Conservation (phyloP, 2,113 vertebrate species). For the Leucosticte australis region DNA sequence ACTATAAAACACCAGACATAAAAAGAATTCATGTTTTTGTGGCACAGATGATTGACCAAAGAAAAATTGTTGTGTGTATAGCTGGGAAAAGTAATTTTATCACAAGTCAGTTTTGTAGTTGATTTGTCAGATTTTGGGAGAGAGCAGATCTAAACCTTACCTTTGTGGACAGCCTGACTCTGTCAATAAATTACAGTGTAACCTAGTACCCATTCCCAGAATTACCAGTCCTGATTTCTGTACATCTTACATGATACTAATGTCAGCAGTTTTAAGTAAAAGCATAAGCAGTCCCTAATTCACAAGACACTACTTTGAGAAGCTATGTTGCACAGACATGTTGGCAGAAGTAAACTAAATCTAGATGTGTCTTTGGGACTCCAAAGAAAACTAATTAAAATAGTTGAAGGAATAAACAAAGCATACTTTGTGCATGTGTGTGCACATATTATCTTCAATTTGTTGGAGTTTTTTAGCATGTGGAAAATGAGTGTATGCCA, state of each 20-base stretch:
- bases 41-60: neutral
- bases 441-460: neutral
- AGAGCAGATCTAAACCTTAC: neutral
- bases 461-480: neutral
- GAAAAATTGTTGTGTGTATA: neutral
- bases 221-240: neutral
- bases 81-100: neutral
- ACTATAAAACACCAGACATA: neutral
- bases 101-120: neutral
- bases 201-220: neutral
- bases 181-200: neutral
- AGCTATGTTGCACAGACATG: neutral
- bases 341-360: neutral
- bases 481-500: neutral
- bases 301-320: neutral
- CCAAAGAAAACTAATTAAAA: neutral
- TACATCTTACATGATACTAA: neutral
- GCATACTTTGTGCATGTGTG: rapidly evolving
- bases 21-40: neutral
- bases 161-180: neutral
- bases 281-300: neutral
- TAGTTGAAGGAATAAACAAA: neutral
- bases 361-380: neutral
- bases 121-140: neutral
- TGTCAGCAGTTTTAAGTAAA: neutral